Evolutionary conservation across 2,888 invertebrate genomes (phyloP).

Genomic region (Myopa testacea): DNA sequence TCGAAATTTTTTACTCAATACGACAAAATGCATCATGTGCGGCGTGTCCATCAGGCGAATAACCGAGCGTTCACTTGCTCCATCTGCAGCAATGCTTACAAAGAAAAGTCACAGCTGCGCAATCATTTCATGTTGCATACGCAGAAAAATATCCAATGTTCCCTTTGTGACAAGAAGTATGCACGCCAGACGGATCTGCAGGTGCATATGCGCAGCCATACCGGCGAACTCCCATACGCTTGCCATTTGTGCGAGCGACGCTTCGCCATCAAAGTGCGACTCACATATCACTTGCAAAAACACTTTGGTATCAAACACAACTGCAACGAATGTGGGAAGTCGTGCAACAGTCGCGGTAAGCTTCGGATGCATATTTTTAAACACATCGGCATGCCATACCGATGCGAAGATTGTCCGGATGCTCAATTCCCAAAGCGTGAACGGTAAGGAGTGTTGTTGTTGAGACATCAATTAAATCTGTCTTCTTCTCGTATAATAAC

Average conservation of each 20-base stretch:
- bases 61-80: constrained; percentile 20
- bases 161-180: constrained; percentile 43
- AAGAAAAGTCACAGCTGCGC: constrained; percentile 38
- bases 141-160: constrained; percentile 39
- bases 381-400: constrained; percentile 47
- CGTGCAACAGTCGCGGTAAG: constrained; percentile 42
- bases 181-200: constrained; percentile 44
- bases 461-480: neutral
- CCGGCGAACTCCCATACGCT: constrained; percentile 44
- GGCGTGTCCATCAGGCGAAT: constrained; percentile 10
- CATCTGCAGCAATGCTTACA: constrained; percentile 21
- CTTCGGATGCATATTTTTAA: constrained; percentile 45
- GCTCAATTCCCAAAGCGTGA: constrained; percentile 25
- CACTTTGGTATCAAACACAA: constrained; percentile 44
- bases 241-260: constrained; percentile 46
- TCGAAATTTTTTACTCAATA: constrained; percentile 28
- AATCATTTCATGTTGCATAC: constrained; percentile 43
- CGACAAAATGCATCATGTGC: constrained; percentile 18
- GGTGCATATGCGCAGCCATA: constrained; percentile 44
- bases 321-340: constrained; percentile 41
- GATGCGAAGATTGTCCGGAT: constrained; percentile 22
- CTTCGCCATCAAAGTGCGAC: constrained; percentile 46
- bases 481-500: neutral
- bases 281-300: constrained; percentile 47
- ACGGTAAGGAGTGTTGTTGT: constrained; percentile 6